phyloP scores from a whole-genome alignment of 2,888 invertebrate species.

The Harpalus rubripes region DNA sequence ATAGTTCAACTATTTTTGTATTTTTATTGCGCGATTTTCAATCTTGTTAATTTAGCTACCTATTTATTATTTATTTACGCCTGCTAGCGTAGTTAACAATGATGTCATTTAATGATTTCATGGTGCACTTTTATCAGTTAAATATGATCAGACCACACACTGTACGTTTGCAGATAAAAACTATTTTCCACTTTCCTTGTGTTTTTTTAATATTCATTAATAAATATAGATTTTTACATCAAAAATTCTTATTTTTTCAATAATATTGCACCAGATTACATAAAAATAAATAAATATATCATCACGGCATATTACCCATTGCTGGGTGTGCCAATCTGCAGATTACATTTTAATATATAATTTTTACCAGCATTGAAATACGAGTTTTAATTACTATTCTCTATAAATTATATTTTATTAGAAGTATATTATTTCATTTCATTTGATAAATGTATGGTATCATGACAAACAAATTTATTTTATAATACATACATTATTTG shows the following conservation, averaged over 20 bases:
- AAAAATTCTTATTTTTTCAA: not conserved
- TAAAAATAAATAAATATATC: no score
- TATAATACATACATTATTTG: no score
- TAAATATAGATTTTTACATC: not conserved
- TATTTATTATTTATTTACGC: conserved; percentile 27
- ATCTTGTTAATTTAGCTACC: not conserved
- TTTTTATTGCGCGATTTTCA: not conserved
- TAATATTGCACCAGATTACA: not conserved
- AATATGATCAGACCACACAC: conserved; percentile 31
- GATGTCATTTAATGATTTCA: conserved; percentile 40
- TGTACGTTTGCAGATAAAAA: conserved; percentile 17
- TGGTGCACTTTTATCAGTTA: not conserved
- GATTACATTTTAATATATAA: no score
- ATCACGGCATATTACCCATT: no score
- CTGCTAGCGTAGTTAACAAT: not conserved
- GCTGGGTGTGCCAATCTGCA: no score
- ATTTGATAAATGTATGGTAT: no score
- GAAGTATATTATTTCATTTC: no score
- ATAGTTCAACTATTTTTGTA: not conserved
- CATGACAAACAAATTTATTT: no score
- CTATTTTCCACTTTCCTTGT: not conserved
- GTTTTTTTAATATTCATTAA: not conserved
- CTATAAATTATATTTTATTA: no score
- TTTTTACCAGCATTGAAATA: no score
- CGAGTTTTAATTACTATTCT: no score